phyloP scores from a whole-genome alignment of 2,888 invertebrate genomes.

The Hemicrepidius hirtus region DNA sequence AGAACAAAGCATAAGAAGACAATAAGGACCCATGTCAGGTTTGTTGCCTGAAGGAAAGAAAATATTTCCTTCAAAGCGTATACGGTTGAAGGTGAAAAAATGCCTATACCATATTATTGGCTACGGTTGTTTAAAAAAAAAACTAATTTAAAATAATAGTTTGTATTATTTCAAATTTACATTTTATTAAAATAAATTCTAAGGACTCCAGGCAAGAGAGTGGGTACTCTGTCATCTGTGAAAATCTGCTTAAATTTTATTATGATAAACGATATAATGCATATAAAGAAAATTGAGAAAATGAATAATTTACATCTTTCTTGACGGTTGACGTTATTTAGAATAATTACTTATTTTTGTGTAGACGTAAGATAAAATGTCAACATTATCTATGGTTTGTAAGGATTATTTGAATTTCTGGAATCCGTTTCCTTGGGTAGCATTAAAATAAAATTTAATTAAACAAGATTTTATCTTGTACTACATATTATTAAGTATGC shows the following conservation, averaged over 20 bases:
- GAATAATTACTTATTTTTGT: conserved; percentile 11
- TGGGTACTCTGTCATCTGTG: neutral
- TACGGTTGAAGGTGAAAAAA: too few species aligned
- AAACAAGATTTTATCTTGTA: neutral
- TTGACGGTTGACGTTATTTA: neutral
- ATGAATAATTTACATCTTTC: conserved; percentile 20
- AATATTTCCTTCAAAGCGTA: too few species aligned
- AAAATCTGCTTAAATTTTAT: neutral
- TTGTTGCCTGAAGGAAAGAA: too few species aligned
- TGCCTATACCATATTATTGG: too few species aligned
- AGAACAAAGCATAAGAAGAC: too few species aligned
- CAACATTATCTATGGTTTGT: too few species aligned
- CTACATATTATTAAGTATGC: neutral
- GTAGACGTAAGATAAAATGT: neutral
- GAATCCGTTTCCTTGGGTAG: too few species aligned
- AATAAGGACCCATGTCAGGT: too few species aligned
- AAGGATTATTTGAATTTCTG: too few species aligned
- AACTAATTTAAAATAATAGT: neutral
- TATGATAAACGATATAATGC: neutral
- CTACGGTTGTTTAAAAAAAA: too few species aligned
- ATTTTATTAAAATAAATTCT: neutral
- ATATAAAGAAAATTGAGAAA: conserved; percentile 7
- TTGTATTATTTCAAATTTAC: neutral
- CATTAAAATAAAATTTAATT: too few species aligned
- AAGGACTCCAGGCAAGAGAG: neutral